Evolutionary conservation across 2,888 invertebrate genomes (phyloP).

Genomic region (Hipparchia sbordonii): DNA sequence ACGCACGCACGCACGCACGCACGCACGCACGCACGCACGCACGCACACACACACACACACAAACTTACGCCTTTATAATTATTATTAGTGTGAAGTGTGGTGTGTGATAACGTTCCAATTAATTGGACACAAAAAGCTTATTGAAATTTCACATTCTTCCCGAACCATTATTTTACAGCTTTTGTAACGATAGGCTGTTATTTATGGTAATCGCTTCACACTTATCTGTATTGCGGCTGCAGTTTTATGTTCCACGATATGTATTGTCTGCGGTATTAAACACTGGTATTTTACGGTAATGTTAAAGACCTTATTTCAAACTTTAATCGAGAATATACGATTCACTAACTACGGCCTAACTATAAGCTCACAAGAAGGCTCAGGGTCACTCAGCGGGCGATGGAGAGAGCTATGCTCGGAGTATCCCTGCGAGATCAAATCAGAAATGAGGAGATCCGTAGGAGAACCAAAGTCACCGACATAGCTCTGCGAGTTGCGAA

Average conservation of each 20-base stretch:
- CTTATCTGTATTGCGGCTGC: conserved; percentile 30
- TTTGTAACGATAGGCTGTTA: conserved; percentile 30
- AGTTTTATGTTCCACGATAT: conserved; percentile 23
- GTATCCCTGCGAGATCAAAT: no score
- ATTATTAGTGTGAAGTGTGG: no score
- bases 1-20: no score
- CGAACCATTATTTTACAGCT: conserved; percentile 13
- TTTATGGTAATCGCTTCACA: conserved; percentile 31
- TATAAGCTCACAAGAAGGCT: no score
- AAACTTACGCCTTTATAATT: no score
- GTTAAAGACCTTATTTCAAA: not conserved
- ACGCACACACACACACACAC: no score
- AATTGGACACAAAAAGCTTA: not conserved
- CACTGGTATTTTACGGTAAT: conserved; percentile 11
- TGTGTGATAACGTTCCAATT: not conserved
- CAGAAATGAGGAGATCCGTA: no score
- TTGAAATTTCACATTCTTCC: not conserved
- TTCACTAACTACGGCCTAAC: not conserved
- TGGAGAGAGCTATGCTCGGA: no score
- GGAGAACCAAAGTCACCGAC: no score
- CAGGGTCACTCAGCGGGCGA: no score
- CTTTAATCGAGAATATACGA: not conserved
- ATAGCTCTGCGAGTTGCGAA: no score
- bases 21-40: no score
- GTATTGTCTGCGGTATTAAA: conserved; percentile 17